phyloP scores from a whole-genome alignment of 53 echinoderm and acorn worm species.

The Patiria pectinifera region DNA sequence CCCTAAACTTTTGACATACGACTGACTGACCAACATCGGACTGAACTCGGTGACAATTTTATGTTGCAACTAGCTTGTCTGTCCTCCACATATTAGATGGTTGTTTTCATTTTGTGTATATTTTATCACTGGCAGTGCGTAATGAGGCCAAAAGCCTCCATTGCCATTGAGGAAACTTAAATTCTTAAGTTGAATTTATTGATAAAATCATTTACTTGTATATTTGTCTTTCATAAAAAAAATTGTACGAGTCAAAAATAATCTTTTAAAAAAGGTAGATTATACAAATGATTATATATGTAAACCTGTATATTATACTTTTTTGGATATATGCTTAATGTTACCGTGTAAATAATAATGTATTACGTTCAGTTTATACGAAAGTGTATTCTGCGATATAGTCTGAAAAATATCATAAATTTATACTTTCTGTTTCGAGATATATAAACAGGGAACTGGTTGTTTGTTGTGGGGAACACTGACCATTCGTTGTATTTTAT shows the following conservation, averaged over 20 bases:
- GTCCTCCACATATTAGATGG: no score
- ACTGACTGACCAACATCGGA: background rate
- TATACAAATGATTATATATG: background rate
- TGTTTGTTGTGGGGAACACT: background rate
- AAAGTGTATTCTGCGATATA: slow-evolving; percentile 12
- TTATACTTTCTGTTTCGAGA: slow-evolving; percentile 2
- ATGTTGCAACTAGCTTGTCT: no score
- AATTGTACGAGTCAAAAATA: background rate
- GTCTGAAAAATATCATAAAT: background rate
- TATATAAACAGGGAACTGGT: slow-evolving; percentile 5
- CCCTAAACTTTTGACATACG: background rate
- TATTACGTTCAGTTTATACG: slow-evolving; percentile 34
- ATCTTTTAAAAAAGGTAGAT: background rate
- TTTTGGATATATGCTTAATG: slow-evolving; percentile 31
- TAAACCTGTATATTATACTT: slow-evolving; percentile 25
- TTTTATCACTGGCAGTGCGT: no score
- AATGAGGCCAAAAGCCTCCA: no score
- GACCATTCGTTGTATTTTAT: background rate
- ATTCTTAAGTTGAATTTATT: background rate
- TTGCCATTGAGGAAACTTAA: background rate
- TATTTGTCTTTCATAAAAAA: slow-evolving; percentile 42
- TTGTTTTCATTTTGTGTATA: no score
- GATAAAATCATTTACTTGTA: background rate
- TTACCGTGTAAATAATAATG: slow-evolving; percentile 50
- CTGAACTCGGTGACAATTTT: background rate